A percentile compares a stretch with the other conserved stretches of the same genome.
Evolutionary conservation across 1,140 invertebrate genomes (phyloP).

Genomic region (Halesus radiatus): DNA sequence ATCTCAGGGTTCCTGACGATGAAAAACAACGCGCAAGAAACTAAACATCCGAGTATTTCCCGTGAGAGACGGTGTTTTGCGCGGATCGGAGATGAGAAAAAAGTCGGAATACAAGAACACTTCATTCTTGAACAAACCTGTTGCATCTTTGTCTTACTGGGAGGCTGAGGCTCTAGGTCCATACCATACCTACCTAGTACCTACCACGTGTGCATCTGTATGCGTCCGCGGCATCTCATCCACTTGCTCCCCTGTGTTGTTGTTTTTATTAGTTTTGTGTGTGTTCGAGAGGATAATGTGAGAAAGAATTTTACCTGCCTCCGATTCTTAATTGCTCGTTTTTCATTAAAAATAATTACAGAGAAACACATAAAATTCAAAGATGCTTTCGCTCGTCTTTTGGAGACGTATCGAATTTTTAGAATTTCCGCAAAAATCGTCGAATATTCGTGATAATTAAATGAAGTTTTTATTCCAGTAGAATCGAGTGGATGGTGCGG

Average conservation of each 20-base stretch:
- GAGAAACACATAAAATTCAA: too few species aligned
- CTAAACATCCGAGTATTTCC: neutral
- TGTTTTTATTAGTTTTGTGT: slow-evolving; percentile 10
- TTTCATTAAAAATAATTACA: too few species aligned
- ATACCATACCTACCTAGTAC: too few species aligned
- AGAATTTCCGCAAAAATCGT: too few species aligned
- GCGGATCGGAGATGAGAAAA: slow-evolving; percentile 11
- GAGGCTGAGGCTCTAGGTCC: neutral
- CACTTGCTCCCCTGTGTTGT: neutral
- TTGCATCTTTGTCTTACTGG: slow-evolving; percentile 25
- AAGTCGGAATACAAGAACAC: slow-evolving; percentile 16
- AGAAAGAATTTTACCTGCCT: neutral
- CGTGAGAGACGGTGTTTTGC: slow-evolving; percentile 21
- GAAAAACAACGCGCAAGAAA: neutral
- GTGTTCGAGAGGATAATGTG: slow-evolving; percentile 2
- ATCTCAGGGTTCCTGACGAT: neutral
- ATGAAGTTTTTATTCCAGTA: too few species aligned
- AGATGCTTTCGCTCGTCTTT: too few species aligned
- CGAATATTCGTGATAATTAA: too few species aligned
- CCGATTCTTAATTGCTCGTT: too few species aligned
- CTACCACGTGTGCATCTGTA: neutral
- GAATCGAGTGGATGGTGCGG: too few species aligned
- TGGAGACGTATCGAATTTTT: too few species aligned
- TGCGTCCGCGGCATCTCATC: neutral
- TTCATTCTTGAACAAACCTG: slow-evolving; percentile 29